Percentiles rank a stretch among this genome's conserved stretches.
Evolutionary conservation across 2,888 invertebrate species (phyloP).

Genomic region (Diachrysia chrysitis): DNA sequence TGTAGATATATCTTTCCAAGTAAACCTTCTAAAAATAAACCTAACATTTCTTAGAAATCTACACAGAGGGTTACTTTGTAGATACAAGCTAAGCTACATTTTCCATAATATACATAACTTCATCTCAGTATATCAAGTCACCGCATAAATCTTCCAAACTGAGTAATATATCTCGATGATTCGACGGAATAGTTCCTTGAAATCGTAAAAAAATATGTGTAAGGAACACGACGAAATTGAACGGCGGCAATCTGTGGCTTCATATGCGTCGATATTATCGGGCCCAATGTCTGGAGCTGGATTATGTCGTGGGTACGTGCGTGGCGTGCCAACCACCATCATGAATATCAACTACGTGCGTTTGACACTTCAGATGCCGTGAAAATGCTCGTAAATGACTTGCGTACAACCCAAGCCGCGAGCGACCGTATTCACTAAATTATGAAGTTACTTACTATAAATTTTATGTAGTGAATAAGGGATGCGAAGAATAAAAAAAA

Average conservation of each 20-base stretch:
- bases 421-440: constrained; percentile 37
- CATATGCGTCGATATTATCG: constrained; percentile 61
- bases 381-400: constrained; percentile 59
- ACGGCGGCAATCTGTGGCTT: constrained; percentile 54
- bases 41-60: neutral
- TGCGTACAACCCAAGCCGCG: constrained; percentile 24
- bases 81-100: neutral
- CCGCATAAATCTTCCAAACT: constrained; percentile 52
- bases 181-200: constrained; percentile 48
- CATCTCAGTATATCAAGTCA: constrained; percentile 34
- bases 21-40: neutral
- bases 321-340: constrained; percentile 58
- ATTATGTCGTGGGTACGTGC: constrained; percentile 65
- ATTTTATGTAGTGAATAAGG: constrained; percentile 23
- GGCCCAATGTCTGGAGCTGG: constrained; percentile 53
- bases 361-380: constrained; percentile 64
- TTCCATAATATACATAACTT: constrained; percentile 16
- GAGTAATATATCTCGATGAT: constrained; percentile 50
- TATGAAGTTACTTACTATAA: constrained; percentile 48
- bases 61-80: neutral
- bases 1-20: constrained; percentile 19
- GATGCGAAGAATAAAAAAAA: constrained; percentile 15
- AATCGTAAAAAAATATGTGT: constrained; percentile 53
- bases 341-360: constrained; percentile 71
- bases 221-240: constrained; percentile 53